Evolutionary conservation across 2,113 vertebrate genomes (phyloP).

Genomic region (Delphinapterus leucas): DNA sequence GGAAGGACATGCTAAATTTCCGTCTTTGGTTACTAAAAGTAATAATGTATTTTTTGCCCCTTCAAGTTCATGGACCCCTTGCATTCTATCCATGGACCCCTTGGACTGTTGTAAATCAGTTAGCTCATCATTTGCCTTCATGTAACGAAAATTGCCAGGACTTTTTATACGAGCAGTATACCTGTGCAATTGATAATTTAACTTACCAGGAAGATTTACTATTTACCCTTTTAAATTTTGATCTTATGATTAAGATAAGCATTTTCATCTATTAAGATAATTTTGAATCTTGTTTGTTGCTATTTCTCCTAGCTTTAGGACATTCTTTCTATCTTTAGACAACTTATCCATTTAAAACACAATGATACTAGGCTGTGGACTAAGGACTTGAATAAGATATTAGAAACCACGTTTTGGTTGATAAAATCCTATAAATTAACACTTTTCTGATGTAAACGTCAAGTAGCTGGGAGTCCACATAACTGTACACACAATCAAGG

Average conservation of each 20-base stretch:
- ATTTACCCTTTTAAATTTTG: background rate
- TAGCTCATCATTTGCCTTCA: background rate
- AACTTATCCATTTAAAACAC: background rate
- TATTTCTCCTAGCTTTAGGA: background rate
- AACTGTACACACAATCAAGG: background rate
- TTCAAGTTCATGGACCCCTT: background rate
- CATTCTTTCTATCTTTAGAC: background rate
- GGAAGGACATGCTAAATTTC: slow-evolving; percentile 5
- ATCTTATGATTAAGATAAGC: background rate
- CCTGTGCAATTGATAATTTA: background rate
- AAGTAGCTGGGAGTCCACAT: background rate
- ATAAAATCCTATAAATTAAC: background rate
- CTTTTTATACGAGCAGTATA: background rate
- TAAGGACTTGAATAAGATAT: background rate
- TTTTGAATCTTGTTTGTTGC: background rate
- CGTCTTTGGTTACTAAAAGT: background rate
- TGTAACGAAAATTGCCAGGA: background rate
- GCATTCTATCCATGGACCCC: background rate
- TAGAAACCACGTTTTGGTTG: background rate
- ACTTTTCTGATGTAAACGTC: background rate
- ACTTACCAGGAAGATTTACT: background rate
- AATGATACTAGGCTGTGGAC: background rate
- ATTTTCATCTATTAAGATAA: background rate
- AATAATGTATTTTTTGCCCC: background rate
- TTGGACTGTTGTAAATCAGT: background rate